phyloP scores from a whole-genome alignment of 2,888 invertebrate genomes.

The Harpalus rufipes region DNA sequence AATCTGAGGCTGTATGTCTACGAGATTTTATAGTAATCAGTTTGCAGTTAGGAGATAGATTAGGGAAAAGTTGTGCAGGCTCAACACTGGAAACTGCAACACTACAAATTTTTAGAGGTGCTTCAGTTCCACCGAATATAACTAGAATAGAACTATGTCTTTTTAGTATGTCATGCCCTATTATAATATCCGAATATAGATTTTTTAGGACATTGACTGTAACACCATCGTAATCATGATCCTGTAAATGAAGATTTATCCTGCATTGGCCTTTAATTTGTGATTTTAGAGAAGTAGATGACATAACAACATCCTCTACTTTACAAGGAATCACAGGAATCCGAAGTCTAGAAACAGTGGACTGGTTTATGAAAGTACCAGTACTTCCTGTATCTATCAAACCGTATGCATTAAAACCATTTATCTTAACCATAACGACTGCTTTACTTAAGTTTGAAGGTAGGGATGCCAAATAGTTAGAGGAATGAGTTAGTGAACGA shows the following conservation, averaged over 20 bases:
- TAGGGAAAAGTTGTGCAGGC: not conserved
- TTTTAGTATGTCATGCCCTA: not conserved
- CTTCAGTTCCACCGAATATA: not conserved
- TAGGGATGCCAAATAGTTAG: too few relatives aligned
- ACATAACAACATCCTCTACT: too few relatives aligned
- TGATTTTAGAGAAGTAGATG: too few relatives aligned
- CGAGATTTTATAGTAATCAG: not conserved
- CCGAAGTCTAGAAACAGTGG: too few relatives aligned
- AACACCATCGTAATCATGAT: not conserved
- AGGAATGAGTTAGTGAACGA: too few relatives aligned
- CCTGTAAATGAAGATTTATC: not conserved
- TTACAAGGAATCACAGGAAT: too few relatives aligned
- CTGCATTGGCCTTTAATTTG: too few relatives aligned
- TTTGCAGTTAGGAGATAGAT: conserved; percentile 5
- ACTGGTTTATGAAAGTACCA: not conserved
- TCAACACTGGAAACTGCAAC: not conserved
- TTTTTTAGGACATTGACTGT: not conserved
- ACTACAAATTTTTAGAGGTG: not conserved
- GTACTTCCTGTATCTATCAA: not conserved
- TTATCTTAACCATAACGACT: not conserved
- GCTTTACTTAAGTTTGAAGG: too few relatives aligned
- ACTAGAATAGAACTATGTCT: not conserved
- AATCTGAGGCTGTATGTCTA: conserved; percentile 3
- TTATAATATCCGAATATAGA: conserved; percentile 1
- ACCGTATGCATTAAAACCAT: not conserved